Evolutionary conservation across 2,888 invertebrate genomes (phyloP).

Genomic region (Hymenopus coronatus): DNA sequence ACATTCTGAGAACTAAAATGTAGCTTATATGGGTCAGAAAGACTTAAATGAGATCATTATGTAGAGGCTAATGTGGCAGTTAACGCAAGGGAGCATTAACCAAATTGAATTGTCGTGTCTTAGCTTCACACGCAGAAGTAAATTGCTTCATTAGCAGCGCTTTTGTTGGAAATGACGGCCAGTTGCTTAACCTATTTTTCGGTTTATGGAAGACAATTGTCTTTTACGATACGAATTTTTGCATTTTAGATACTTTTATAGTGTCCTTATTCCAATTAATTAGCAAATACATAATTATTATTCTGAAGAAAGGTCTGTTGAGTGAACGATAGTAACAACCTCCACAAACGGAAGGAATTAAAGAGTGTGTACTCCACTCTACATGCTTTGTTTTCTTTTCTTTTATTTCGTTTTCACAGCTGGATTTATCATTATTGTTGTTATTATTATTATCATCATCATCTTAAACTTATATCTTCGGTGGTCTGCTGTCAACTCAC

Average conservation of each 20-base stretch:
- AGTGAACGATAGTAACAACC: too few relatives aligned
- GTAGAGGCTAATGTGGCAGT: not conserved
- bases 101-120: not conserved
- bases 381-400: too few relatives aligned
- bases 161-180: not conserved
- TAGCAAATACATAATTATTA: too few relatives aligned
- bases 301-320: too few relatives aligned
- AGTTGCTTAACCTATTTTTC: too few relatives aligned
- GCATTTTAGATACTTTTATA: not conserved
- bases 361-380: too few relatives aligned
- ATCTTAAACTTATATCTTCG: too few relatives aligned
- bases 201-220: not conserved
- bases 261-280: not conserved
- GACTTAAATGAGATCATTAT: not conserved
- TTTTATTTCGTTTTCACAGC: too few relatives aligned
- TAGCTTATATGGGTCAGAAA: not conserved
- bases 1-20: not conserved
- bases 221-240: not conserved
- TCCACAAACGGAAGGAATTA: too few relatives aligned
- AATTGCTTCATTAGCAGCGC: not conserved
- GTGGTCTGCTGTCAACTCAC: too few relatives aligned
- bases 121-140: not conserved
- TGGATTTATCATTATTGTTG: too few relatives aligned
- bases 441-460: too few relatives aligned
- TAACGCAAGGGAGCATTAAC: not conserved